Conservation (phyloP, 2,888 invertebrate genomes). For the Xylocampa areola region DNA sequence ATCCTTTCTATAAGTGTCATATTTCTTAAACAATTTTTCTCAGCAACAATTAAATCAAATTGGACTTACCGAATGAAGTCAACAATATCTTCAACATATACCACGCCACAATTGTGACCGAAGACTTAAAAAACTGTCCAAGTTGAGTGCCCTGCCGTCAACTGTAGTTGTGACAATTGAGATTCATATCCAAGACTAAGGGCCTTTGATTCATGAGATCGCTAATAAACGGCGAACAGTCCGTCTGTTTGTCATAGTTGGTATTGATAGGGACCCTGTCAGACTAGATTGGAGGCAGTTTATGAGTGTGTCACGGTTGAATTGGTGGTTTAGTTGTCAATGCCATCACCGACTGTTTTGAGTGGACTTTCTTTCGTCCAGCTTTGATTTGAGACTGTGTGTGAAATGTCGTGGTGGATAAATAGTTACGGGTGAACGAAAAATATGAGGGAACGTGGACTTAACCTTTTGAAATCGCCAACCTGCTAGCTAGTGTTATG, state of each 20-base stretch:
- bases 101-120: slow-evolving; percentile 17
- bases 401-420: too few species aligned
- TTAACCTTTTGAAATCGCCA: too few species aligned
- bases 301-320: slow-evolving; percentile 47
- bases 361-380: neutral
- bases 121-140: slow-evolving; percentile 37
- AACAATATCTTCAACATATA: too few species aligned
- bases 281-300: slow-evolving; percentile 52
- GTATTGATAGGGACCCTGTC: slow-evolving; percentile 61
- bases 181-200: slow-evolving; percentile 62
- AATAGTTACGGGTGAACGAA: too few species aligned
- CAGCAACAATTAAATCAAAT: too few species aligned
- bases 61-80: too few species aligned
- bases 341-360: slow-evolving; percentile 1
- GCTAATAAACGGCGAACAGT: slow-evolving; percentile 59
- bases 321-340: slow-evolving; percentile 42
- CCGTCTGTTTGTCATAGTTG: slow-evolving; percentile 66
- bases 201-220: slow-evolving; percentile 65
- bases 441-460: too few species aligned
- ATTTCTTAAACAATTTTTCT: too few species aligned
- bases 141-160: slow-evolving; percentile 63
- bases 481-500: too few species aligned
- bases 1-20: too few species aligned
- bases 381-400: too few species aligned
- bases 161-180: slow-evolving; percentile 61